Conservation (phyloP, 2,113 vertebrate genomes). For the Dolichotis patagonum region DNA sequence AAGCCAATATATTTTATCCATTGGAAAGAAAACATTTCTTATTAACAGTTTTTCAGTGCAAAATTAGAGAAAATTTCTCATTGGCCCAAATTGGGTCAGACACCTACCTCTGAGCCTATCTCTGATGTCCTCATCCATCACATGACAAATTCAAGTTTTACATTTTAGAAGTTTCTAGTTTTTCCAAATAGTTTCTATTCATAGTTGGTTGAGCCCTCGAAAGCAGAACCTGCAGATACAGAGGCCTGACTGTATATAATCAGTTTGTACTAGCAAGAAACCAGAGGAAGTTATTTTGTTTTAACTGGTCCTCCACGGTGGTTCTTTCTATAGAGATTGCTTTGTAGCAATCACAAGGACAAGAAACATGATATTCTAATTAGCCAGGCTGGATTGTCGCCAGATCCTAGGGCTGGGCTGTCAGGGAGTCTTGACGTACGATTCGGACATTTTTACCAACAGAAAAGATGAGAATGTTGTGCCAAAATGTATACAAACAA, state of each 20-base stretch:
- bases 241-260: background rate
- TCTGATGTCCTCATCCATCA: background rate
- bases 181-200: background rate
- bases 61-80: conserved; percentile 13
- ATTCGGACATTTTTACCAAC: conserved; percentile 6
- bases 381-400: background rate
- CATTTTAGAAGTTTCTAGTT: background rate
- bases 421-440: background rate
- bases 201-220: background rate
- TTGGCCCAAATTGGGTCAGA: background rate
- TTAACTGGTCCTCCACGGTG: background rate
- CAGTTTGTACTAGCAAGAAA: conserved; percentile 28
- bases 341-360: background rate
- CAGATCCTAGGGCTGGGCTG: background rate
- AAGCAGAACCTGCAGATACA: background rate
- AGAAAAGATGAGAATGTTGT: background rate
- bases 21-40: background rate
- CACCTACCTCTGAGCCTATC: background rate
- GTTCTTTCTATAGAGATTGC: background rate
- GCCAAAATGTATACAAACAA: background rate
- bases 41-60: background rate
- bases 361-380: background rate
- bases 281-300: background rate
- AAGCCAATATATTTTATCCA: background rate
- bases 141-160: background rate